Evolutionary conservation across 1,140 invertebrate genomes (phyloP).

Genomic region (Drosophila nikananu): DNA sequence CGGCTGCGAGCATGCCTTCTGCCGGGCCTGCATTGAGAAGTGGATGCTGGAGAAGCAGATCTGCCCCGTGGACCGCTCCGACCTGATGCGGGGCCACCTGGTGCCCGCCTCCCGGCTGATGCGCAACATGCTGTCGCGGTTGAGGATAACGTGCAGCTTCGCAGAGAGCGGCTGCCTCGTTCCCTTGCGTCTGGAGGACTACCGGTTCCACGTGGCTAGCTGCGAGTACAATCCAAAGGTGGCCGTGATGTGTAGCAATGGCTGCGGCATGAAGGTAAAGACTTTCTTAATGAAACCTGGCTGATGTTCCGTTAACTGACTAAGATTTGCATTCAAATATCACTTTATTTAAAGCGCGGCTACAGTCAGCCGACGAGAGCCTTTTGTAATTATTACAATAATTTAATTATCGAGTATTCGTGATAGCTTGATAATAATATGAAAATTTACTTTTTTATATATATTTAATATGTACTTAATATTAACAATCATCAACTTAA

Average conservation of each 20-base stretch:
- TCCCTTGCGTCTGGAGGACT: conserved; percentile 46
- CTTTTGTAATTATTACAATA: too few relatives aligned
- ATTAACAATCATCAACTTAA: too few relatives aligned
- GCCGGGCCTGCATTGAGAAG: conserved; percentile 58
- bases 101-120: conserved; percentile 52
- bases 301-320: too few relatives aligned
- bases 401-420: too few relatives aligned
- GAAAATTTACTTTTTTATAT: too few relatives aligned
- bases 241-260: conserved; percentile 46
- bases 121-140: conserved; percentile 64
- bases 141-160: conserved; percentile 59
- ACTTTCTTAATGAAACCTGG: not conserved
- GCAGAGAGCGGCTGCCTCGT: conserved; percentile 39
- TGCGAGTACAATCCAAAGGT: conserved; percentile 62
- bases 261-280: conserved; percentile 52
- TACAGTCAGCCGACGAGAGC: too few relatives aligned
- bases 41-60: conserved; percentile 60
- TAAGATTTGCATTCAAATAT: too few relatives aligned
- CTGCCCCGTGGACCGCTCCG: conserved; percentile 62
- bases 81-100: conserved; percentile 30
- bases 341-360: too few relatives aligned
- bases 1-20: conserved; percentile 64
- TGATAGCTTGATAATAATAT: too few relatives aligned
- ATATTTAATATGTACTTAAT: too few relatives aligned
- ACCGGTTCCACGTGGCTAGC: conserved; percentile 43